Evolutionary conservation across 2,888 invertebrate genomes (phyloP), one percentile per base, ranked within the genome.

Genomic region (Mongoloraphidia duomilia): DNA sequence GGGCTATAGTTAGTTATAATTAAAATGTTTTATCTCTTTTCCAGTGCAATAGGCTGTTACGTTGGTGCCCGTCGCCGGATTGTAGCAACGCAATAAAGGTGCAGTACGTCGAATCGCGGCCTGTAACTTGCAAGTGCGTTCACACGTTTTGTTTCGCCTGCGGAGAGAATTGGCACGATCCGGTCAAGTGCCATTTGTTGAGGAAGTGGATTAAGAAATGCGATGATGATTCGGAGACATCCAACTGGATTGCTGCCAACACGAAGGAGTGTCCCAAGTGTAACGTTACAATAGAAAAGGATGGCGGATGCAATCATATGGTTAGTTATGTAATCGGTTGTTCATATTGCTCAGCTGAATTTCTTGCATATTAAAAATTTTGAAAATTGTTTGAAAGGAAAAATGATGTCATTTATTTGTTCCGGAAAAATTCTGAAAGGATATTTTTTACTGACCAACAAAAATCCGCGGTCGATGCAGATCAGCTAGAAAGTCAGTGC

Each of bases 221-320:
- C 71, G 95, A 94, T 67, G 97, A 98, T 66, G 97, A 98, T 70
- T 93, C 93, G 6, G 97, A 97, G 71, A 97, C 97, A 49, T 93
- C 94, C 10, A 97, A 97, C 66, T 98, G 97, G 97, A 95, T 98
- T 63, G 94, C 94, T 50, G 96, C 96, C 34, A 97, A 98, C 71
- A 98, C 97, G 49, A 97, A 98, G 75, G 95, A 96, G 71, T 97
- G 97, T 69, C 97, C 97, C 41, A 91, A 90, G 67, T 98, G 97
- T 71, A 92, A 93, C 69, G 94, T 93, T 44, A 90, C 89, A n/a
- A 91, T 92, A 60, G 91, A 92, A 65, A 91, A 91, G 67, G 94
- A 97, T 69, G 97, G 97, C 53, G 97, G 97, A 45, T 98, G 97
- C 69, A 98, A 98, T 73, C 97, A 98, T 71, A 97, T 98, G 96